Evolutionary conservation across 1,140 invertebrate species (phyloP).

Genomic region (Wiebesia pumilae): DNA sequence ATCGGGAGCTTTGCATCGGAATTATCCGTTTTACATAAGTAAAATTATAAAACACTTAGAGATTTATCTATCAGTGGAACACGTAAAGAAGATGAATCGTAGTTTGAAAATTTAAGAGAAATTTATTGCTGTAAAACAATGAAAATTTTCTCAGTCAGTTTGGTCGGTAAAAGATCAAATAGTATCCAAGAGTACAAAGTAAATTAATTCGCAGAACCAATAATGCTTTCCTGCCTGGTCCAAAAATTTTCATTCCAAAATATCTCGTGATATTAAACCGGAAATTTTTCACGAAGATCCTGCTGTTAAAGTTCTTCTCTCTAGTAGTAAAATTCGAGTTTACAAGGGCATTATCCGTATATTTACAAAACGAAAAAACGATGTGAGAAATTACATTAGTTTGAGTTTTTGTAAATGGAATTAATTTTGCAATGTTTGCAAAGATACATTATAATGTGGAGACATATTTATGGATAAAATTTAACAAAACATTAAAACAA

Average conservation of each 20-base stretch:
- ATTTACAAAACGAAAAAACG: background rate
- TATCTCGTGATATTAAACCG: background rate
- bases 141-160: conserved; percentile 13
- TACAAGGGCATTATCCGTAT: background rate
- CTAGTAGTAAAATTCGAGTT: background rate
- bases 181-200: background rate
- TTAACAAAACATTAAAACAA: too few relatives aligned
- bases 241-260: conserved; percentile 28
- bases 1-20: too few relatives aligned
- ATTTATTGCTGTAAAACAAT: conserved; percentile 19
- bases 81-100: background rate
- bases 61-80: too few relatives aligned
- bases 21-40: too few relatives aligned
- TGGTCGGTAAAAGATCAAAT: background rate
- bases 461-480: too few relatives aligned
- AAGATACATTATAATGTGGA: too few relatives aligned
- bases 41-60: too few relatives aligned
- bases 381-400: background rate
- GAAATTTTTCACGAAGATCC: conserved; percentile 6
- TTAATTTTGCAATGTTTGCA: background rate
- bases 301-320: background rate
- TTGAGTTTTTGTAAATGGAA: background rate
- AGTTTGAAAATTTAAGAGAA: background rate
- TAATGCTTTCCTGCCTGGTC: background rate
- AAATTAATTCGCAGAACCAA: conserved; percentile 10